phyloP scores from a whole-genome alignment of 2,797 vertebrate genomes.

The Etheostoma nigrum region DNA sequence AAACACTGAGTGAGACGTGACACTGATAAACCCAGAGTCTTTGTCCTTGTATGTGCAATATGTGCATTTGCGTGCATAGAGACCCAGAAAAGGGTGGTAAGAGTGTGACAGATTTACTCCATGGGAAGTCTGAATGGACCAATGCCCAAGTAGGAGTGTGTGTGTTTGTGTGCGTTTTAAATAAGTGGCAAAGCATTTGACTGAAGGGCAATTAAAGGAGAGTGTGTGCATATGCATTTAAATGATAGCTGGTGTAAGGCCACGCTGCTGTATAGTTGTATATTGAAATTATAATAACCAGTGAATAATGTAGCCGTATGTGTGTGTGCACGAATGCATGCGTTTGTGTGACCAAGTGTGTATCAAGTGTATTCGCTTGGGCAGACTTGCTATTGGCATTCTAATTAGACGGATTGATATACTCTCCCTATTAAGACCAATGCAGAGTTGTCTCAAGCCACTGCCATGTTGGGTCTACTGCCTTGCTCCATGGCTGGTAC shows the following conservation, averaged over 20 bases:
- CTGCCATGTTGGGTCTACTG: conserved; percentile 26
- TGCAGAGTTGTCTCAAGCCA: conserved; percentile 14
- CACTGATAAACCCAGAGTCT: conserved; percentile 56
- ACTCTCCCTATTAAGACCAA: conserved; percentile 45
- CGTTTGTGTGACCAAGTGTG: conserved; percentile 28
- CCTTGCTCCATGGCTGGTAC: conserved; percentile 25
- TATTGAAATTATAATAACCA: conserved; percentile 77
- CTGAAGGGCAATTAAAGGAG: conserved; percentile 77
- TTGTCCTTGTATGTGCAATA: conserved; percentile 44
- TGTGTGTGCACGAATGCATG: conserved; percentile 36
- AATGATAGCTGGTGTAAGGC: conserved; percentile 40
- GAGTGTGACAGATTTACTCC: conserved; percentile 61
- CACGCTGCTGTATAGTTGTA: conserved; percentile 41
- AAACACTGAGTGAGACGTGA: conserved; percentile 29
- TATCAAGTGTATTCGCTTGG: conserved; percentile 41
- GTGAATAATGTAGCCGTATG: conserved; percentile 63
- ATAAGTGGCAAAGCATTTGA: conserved; percentile 62
- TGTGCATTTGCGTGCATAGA: conserved; percentile 9
- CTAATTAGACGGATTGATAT: conserved; percentile 72
- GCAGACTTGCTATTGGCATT: conserved; percentile 64
- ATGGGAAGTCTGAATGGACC: conserved; percentile 68
- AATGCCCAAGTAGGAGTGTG: conserved; percentile 64
- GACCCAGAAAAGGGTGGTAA: conserved; percentile 16
- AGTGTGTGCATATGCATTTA: conserved; percentile 39
- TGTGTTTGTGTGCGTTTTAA: conserved; percentile 11